Conservation (phyloP, 2,888 invertebrate species). For the Conchocele bisecta region DNA sequence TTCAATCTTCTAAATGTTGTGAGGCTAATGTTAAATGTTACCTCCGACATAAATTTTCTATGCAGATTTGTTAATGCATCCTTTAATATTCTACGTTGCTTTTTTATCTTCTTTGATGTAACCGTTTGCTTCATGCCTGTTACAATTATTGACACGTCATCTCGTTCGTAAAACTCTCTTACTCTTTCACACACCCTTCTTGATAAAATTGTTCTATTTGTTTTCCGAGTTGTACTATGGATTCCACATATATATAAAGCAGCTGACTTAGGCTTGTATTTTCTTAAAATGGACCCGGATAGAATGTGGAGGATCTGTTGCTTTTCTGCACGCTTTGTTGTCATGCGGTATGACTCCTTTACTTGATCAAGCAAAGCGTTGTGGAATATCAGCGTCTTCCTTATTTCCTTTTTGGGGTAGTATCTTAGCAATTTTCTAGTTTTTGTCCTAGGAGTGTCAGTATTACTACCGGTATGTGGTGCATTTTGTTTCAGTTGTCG, state of each 20-base stretch:
- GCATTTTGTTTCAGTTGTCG: no score
- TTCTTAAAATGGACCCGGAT: slow-evolving; percentile 7
- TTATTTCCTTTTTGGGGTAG: no score
- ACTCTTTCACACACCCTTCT: slow-evolving; percentile 9
- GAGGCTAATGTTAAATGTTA: slow-evolving; percentile 8
- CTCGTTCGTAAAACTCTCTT: slow-evolving; percentile 15
- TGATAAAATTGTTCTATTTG: slow-evolving; percentile 18
- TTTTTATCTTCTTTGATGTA: no score
- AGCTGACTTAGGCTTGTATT: slow-evolving; percentile 23
- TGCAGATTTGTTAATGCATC: slow-evolving; percentile 25
- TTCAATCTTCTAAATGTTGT: slow-evolving; percentile 18
- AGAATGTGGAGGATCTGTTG: not conserved
- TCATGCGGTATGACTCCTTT: no score
- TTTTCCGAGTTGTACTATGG: not conserved
- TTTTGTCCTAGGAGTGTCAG: slow-evolving; percentile 18
- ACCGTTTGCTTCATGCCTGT: slow-evolving; percentile 27
- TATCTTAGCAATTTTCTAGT: slow-evolving; percentile 18
- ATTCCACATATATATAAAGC: no score
- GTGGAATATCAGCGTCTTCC: no score
- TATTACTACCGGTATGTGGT: not conserved
- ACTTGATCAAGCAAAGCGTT: no score
- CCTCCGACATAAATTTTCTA: slow-evolving; percentile 17
- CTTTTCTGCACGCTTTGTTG: no score
- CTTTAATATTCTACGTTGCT: slow-evolving; percentile 19
- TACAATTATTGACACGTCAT: slow-evolving; percentile 19